Base-by-base conservation (phyloP, 2,797 vertebrate genomes). In the Balearica regulorum region DNA sequence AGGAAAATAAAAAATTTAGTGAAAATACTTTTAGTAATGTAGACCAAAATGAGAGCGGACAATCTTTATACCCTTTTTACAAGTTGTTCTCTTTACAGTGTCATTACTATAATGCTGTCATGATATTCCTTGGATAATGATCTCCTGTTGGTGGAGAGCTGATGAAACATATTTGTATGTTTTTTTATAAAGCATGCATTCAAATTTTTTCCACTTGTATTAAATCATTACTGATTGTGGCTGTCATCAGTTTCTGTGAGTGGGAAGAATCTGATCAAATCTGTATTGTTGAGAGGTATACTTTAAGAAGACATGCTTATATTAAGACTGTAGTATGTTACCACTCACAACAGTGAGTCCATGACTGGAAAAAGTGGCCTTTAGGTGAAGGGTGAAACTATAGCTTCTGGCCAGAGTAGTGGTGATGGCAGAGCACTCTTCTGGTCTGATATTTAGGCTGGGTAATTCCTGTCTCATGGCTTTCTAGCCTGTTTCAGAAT, bases 51-150 rank as follows among this genome's bases (percentile, higher is more conserved):
- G 61, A 87, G 49, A 94, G 79, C 82, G 88, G 71, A 79, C 81
- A 80, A 70, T 53, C 64, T 94, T 96, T 85, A 65, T 61, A 53
- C 55, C 90, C 19, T 87, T 96, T 96, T 94, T 88, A 90, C 41
- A 89, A 91, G 76, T 89, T 95, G 79, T 90, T 89, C 78, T 96
- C 58, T 69, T 94, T 96, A 85, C 84, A 84, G 65, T 94, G 78
- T 89, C 92, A 90, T 86, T 77, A 44, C 58, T 66, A 22, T 65
- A 92, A 89, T 75, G 60, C 68, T 90, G 73, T 73, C 54, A 57
- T 85, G 46, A 84, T 95, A 88, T 75, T 97, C 86, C 87, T 91
- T 94, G 70, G 88, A 75, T 97, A 91, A 91, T 91, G 92, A 90
- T 57, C 65, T 91, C 58, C 79, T 83, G 24, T 82, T 87, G 66